Evolutionary conservation across 1,140 invertebrate genomes (phyloP).

Genomic region (Muscidifurax raptorellus): DNA sequence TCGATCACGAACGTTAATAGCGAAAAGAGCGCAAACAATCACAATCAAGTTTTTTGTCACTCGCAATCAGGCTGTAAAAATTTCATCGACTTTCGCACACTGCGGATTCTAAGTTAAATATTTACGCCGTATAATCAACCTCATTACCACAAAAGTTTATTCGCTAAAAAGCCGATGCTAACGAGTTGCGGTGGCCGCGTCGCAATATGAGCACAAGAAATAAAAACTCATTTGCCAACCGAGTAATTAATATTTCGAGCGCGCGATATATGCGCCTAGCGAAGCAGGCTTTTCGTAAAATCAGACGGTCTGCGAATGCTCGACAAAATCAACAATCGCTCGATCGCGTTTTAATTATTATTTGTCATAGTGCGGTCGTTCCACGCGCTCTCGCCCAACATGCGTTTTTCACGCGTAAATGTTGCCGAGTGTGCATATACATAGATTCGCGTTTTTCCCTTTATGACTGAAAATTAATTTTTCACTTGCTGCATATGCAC

Average conservation of each 20-base stretch:
- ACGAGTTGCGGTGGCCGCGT: neutral
- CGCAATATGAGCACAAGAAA: conserved; percentile 1
- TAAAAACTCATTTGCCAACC: neutral
- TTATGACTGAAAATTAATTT: neutral
- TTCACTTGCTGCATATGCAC: neutral
- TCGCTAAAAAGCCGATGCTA: neutral
- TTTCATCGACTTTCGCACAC: neutral
- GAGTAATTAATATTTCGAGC: neutral
- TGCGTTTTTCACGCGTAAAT: neutral
- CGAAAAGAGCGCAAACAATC: neutral
- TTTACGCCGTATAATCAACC: conserved; percentile 1
- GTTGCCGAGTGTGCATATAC: neutral
- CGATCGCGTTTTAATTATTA: conserved; percentile 34
- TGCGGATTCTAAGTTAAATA: neutral
- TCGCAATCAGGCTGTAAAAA: neutral
- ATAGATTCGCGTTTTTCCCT: neutral
- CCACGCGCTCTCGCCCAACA: neutral
- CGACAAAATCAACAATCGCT: conserved; percentile 4
- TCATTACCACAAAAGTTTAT: conserved; percentile 22
- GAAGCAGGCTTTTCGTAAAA: neutral
- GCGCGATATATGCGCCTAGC: neutral
- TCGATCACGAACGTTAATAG: too few species aligned
- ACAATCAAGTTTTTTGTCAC: neutral
- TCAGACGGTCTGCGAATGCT: neutral
- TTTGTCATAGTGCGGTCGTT: neutral